Conservation (phyloP, 2,888 invertebrate genomes). For the Mimumesa dahlbomi region DNA sequence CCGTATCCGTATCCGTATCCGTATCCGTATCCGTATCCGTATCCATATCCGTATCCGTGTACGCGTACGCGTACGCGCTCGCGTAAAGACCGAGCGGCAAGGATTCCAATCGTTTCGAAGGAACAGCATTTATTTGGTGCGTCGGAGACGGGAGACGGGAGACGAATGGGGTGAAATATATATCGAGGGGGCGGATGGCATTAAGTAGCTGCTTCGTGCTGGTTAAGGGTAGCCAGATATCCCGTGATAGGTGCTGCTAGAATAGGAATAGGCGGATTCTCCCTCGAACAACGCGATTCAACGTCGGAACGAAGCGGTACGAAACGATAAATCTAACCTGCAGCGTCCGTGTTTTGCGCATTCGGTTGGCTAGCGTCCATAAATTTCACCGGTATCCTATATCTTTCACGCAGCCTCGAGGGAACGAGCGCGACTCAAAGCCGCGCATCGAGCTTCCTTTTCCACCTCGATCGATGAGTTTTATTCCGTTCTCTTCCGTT, state of each 20-base stretch:
- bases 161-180: conserved; percentile 20
- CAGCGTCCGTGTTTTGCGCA: conserved; percentile 74
- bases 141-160: background rate
- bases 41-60: too few relatives aligned
- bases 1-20: too few relatives aligned
- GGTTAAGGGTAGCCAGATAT: conserved; percentile 23
- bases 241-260: conserved; percentile 2
- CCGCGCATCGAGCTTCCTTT: background rate
- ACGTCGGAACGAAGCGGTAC: conserved; percentile 64
- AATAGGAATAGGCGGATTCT: conserved; percentile 24
- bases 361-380: conserved; percentile 73
- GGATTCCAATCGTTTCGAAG: background rate
- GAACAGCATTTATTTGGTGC: background rate
- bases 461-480: too few relatives aligned
- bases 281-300: conserved; percentile 41
- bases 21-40: too few relatives aligned
- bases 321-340: conserved; percentile 73
- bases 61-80: too few relatives aligned
- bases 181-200: conserved; percentile 40
- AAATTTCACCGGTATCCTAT: conserved; percentile 65
- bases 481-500: too few relatives aligned
- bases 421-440: conserved; percentile 20
- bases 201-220: conserved; percentile 57
- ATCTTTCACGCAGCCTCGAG: conserved; percentile 38
- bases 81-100: too few relatives aligned